Conservation (phyloP, 1,140 invertebrate genomes). For the Nephotettix cincticeps region DNA sequence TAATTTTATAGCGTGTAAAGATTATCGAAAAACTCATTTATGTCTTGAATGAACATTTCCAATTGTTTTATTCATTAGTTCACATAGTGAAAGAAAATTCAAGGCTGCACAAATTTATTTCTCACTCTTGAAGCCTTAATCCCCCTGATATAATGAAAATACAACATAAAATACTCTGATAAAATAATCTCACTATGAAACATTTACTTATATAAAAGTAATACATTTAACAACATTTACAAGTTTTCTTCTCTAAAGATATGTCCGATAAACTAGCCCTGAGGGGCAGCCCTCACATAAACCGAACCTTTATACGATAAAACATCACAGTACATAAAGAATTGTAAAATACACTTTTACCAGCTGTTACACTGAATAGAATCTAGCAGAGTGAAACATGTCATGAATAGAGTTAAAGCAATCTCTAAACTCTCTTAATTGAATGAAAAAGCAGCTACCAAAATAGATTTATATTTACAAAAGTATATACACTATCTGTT, state of each 20-base stretch:
- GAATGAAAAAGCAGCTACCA: not conserved
- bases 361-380: too few relatives aligned
- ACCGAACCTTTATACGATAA: not conserved
- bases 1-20: not conserved
- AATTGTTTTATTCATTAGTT: too few relatives aligned
- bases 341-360: not conserved
- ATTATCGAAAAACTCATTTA: too few relatives aligned
- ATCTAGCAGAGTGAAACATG: too few relatives aligned
- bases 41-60: too few relatives aligned
- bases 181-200: not conserved
- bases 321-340: slow-evolving; percentile 1
- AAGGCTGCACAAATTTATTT: not conserved
- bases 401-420: too few relatives aligned
- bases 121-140: not conserved
- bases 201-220: not conserved
- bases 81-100: too few relatives aligned
- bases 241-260: not conserved
- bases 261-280: not conserved
- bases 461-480: slow-evolving; percentile 1
- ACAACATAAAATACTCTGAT: not conserved
- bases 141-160: not conserved
- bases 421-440: not conserved
- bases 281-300: not conserved
- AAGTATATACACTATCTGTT: not conserved
- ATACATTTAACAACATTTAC: too few relatives aligned